Conservation (phyloP, 2,888 invertebrate genomes). For the Rambutsinella grinnellia region DNA sequence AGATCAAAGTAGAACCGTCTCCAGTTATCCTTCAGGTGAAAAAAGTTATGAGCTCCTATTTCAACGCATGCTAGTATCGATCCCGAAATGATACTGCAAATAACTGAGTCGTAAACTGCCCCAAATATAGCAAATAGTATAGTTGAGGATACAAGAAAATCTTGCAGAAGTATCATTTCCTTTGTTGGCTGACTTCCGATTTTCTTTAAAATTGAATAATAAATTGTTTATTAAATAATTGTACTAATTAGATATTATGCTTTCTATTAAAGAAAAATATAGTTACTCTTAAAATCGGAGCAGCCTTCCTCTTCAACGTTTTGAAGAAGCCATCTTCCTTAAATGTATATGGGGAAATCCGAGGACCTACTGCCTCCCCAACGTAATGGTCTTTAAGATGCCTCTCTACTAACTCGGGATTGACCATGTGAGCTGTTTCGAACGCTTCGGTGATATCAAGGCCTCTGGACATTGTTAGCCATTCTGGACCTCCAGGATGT, state of each 20-base stretch:
- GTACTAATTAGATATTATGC: not conserved
- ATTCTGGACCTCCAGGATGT: conserved; percentile 72
- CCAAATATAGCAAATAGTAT: conserved; percentile 59
- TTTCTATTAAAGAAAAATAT: not conserved
- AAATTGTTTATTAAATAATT: not conserved
- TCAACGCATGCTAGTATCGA: conserved; percentile 73
- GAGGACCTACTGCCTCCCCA: conserved; percentile 74
- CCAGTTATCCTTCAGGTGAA: conserved; percentile 82
- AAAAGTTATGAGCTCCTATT: conserved; percentile 81
- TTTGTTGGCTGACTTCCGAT: conserved; percentile 60
- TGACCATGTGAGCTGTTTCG: conserved; percentile 79
- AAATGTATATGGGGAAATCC: conserved; percentile 82
- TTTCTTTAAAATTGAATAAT: conserved; percentile 42
- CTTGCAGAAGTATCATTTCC: conserved; percentile 57
- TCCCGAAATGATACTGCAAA: conserved; percentile 73
- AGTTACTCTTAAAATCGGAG: conserved; percentile 56
- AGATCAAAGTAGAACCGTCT: conserved; percentile 80
- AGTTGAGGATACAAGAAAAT: conserved; percentile 55
- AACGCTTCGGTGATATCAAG: conserved; percentile 84
- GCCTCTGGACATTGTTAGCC: conserved; percentile 72
- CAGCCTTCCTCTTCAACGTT: conserved; percentile 74
- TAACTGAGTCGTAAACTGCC: conserved; percentile 67
- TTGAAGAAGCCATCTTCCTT: conserved; percentile 81
- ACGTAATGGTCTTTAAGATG: conserved; percentile 78
- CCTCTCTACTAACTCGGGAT: conserved; percentile 72